phyloP scores from a whole-genome alignment of 2,797 vertebrate genomes.

The Sebastiscus albofasciatus region DNA sequence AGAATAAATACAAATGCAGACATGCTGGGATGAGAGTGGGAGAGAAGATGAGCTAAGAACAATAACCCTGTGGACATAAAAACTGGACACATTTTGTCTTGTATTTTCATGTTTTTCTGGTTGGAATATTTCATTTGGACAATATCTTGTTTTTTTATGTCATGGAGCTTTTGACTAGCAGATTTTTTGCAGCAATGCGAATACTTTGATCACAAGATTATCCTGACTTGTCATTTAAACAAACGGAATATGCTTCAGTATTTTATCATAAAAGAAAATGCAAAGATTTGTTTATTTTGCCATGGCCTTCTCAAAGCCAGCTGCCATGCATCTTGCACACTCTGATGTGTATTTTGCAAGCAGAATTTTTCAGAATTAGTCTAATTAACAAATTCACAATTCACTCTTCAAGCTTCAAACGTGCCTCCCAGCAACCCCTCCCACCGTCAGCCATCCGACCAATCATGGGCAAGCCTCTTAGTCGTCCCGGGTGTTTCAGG shows the following conservation, averaged over 20 bases:
- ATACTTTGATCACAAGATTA: background rate
- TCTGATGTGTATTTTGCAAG: background rate
- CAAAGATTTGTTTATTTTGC: background rate
- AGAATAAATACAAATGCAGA: conserved; percentile 49
- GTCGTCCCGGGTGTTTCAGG: conserved; percentile 95
- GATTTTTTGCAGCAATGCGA: background rate
- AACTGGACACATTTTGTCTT: conserved; percentile 23
- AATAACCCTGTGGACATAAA: conserved; percentile 37
- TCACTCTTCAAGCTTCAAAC: conserved; percentile 69
- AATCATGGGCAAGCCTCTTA: conserved; percentile 97
- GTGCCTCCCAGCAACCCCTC: conserved; percentile 69
- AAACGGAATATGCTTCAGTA: conserved; percentile 10
- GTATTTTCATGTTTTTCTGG: conserved; percentile 20
- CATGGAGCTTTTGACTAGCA: conserved; percentile 11
- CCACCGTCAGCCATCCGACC: conserved; percentile 60
- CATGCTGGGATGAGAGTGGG: conserved; percentile 20
- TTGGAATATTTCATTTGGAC: conserved; percentile 37
- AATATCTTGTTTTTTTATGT: conserved; percentile 6
- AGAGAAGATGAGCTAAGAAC: conserved; percentile 46
- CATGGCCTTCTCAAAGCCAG: conserved; percentile 17
- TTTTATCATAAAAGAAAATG: conserved; percentile 5
- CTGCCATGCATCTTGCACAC: conserved; percentile 7
- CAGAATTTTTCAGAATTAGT: conserved; percentile 38
- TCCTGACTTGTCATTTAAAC: conserved; percentile 13
- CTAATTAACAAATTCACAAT: conserved; percentile 68